phyloP scores from a whole-genome alignment of 2,797 vertebrate genomes.

The Catamblyrhynchus diadema region DNA sequence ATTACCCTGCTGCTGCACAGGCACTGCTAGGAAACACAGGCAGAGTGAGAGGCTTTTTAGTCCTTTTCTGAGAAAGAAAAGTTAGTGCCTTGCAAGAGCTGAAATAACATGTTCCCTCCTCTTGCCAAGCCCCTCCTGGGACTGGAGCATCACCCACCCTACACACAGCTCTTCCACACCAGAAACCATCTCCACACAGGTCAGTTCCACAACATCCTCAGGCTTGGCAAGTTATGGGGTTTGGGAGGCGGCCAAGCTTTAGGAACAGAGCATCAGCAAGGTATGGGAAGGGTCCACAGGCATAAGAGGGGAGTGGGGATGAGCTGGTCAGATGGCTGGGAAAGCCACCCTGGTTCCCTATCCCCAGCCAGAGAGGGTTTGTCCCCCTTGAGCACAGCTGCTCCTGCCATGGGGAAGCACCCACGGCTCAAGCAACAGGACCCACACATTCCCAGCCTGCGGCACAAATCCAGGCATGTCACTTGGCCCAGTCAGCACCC shows the following conservation, averaged over 20 bases:
- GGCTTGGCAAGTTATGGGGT: not conserved
- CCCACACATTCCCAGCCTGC: rapidly evolving
- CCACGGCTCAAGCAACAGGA: not conserved
- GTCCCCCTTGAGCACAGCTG: not conserved
- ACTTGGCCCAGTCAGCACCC: not conserved
- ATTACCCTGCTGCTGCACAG: not conserved
- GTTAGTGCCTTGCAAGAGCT: not conserved
- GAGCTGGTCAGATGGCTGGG: not conserved
- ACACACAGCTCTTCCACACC: not conserved
- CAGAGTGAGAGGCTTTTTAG: not conserved
- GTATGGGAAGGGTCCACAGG: not conserved
- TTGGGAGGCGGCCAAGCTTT: not conserved
- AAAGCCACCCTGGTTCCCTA: not conserved
- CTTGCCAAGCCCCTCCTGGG: not conserved
- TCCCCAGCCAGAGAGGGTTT: not conserved
- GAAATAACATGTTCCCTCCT: not conserved
- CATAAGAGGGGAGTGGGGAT: too few species aligned
- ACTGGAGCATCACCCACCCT: not conserved
- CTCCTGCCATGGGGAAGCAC: not conserved
- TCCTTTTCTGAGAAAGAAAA: not conserved
- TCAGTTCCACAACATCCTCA: not conserved
- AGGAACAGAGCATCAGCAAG: not conserved
- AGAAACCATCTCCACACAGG: not conserved
- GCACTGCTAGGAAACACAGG: not conserved
- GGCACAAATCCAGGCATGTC: not conserved